Evolutionary conservation across 2,888 invertebrate genomes (phyloP), one percentile per base, ranked within the genome.

Genomic region (Gibbula magus): DNA sequence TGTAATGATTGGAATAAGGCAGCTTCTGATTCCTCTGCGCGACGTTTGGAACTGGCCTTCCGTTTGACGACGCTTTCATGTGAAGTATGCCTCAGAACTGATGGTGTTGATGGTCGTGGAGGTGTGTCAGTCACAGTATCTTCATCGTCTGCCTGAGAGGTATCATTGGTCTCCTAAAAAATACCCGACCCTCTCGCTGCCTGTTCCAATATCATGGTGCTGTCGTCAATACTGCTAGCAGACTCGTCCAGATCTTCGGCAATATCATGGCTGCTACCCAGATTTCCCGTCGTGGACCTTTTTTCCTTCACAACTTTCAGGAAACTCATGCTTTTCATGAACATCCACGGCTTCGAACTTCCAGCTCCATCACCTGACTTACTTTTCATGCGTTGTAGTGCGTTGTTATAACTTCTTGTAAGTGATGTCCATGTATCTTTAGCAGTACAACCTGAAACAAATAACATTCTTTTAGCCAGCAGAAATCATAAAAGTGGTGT

Each of bases 41-140:
- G 73, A 70, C 66, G 70, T 52, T 78, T 66, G 32, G 78, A 61
- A 52, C 78, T 51, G 78, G 70, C 25, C 70, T 78, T 61, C 70
- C 52, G 39, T 70, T 78, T 70, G 22, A 35, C 35, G 35, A 35
- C 35, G 35, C 35, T 35, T 35, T 35, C 35, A 3, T 35, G 35
- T 35, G 35, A 35, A 35, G 3, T 35, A 35, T 35, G 35, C 35
- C 35, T 35, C 4, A 35, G 35, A 35, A 78, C 67, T 78, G 78
- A 51, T 45, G 52, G n/a, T 78, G 78, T 51, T 61, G 29, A 45
- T 61, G 61, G 45, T 66, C 67, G 10, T 78, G 16, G 78, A 25
- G 51, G 66, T 66, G 78, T 78, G 67, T 51, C 66, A 51, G 52
- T 75, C 22, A 20, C 25, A 51, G 32, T 51, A 74, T 74, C 51